Conservation (phyloP, 2,797 vertebrate species). For the Aratinga solstitialis region DNA sequence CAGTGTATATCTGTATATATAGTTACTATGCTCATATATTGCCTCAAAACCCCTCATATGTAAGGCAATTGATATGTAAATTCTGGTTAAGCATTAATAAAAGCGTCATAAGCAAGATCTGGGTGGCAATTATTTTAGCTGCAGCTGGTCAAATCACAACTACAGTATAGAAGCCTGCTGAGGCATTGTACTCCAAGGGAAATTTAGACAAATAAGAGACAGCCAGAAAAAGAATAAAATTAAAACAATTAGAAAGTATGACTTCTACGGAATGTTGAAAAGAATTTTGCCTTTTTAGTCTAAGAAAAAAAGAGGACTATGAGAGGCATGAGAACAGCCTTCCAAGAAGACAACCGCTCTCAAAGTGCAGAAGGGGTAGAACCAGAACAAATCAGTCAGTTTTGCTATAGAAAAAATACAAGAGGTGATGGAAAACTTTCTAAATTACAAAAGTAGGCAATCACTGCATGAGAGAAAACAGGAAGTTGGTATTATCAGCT, state of each 20-base stretch:
- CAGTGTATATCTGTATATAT: neutral
- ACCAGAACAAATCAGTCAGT: neutral
- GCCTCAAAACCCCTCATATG: neutral
- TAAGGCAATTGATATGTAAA: neutral
- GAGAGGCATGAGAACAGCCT: neutral
- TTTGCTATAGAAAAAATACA: neutral
- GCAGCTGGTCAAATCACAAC: neutral
- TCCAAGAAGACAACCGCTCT: neutral
- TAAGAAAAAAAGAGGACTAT: neutral
- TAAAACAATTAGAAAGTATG: neutral
- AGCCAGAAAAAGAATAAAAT: neutral
- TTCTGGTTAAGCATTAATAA: neutral
- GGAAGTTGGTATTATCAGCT: neutral
- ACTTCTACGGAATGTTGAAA: neutral
- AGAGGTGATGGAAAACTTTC: neutral
- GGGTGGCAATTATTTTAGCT: neutral
- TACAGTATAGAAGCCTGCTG: neutral
- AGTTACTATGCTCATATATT: neutral
- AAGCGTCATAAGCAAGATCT: neutral
- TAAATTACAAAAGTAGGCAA: neutral
- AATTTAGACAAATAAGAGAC: neutral
- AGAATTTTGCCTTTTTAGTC: neutral
- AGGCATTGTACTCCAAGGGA: neutral
- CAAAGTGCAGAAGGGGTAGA: neutral
- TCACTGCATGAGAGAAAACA: neutral